Evolutionary conservation across 2,113 vertebrate species (phyloP).

Genomic region (Hippocampus comes): DNA sequence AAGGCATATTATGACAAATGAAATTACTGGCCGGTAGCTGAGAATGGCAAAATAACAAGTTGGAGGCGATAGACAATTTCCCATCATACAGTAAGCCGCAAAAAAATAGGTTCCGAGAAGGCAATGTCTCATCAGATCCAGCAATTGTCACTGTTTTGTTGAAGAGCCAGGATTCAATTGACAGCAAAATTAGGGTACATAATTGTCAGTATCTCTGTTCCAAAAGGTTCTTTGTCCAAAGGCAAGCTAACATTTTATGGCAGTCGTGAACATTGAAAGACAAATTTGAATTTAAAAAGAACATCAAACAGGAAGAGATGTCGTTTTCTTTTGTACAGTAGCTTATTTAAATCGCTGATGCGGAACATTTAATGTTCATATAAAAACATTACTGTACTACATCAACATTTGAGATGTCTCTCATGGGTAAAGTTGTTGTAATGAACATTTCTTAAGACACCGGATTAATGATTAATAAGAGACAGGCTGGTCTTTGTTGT

Average conservation of each 20-base stretch:
- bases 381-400: background rate
- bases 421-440: background rate
- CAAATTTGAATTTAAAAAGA: background rate
- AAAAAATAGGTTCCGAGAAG: background rate
- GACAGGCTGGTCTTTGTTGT: slow-evolving; percentile 6
- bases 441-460: slow-evolving; percentile 15
- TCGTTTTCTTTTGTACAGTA: background rate
- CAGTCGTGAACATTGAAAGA: background rate
- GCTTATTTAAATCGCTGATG: background rate
- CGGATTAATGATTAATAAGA: slow-evolving; percentile 18
- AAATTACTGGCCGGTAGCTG: slow-evolving; percentile 45
- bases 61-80: slow-evolving; percentile 24
- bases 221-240: background rate
- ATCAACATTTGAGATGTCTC: background rate
- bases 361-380: background rate
- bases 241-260: background rate
- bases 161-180: background rate
- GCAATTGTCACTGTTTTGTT: background rate
- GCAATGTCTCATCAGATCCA: background rate
- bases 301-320: background rate
- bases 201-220: background rate
- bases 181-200: background rate
- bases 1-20: slow-evolving; percentile 44
- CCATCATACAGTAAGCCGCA: background rate
- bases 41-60: background rate